Evolutionary conservation across 2,888 invertebrate species (phyloP).

Genomic region (Myathropa florea): DNA sequence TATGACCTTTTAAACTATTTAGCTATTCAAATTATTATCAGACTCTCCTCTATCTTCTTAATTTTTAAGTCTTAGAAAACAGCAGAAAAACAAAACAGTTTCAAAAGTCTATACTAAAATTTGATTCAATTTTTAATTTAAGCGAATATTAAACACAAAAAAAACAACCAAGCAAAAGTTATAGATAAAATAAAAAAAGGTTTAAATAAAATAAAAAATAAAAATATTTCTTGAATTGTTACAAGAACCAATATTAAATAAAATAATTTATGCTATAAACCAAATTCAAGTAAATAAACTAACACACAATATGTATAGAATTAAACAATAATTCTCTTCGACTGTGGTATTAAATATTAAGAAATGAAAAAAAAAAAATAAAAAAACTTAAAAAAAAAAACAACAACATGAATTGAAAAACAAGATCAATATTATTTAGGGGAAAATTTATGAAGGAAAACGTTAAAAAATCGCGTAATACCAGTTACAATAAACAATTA

Average conservation of each 20-base stretch:
- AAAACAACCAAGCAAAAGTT: constrained; percentile 4
- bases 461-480: constrained; percentile 52
- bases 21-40: constrained; percentile 74
- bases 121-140: constrained; percentile 34
- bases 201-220: constrained; percentile 13
- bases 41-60: constrained; percentile 73
- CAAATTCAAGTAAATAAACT: constrained; percentile 54
- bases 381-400: constrained; percentile 37
- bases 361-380: constrained; percentile 72
- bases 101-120: constrained; percentile 33
- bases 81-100: constrained; percentile 20
- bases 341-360: constrained; percentile 81
- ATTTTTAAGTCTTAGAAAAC: constrained; percentile 69
- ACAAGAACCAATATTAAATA: constrained; percentile 66
- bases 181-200: constrained; percentile 15
- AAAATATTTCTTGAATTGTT: constrained; percentile 67
- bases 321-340: constrained; percentile 75
- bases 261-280: constrained; percentile 53
- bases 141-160: constrained; percentile 26
- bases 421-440: constrained; percentile 21
- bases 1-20: constrained; percentile 78
- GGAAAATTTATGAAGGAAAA: constrained; percentile 42
- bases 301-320: constrained; percentile 52
- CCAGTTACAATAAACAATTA: constrained; percentile 64
- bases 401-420: constrained; percentile 1